Evolutionary conservation across 2,888 invertebrate genomes (phyloP), one percentile per base, ranked within the genome.

Genomic region (Venustoraphidia nigricollis): DNA sequence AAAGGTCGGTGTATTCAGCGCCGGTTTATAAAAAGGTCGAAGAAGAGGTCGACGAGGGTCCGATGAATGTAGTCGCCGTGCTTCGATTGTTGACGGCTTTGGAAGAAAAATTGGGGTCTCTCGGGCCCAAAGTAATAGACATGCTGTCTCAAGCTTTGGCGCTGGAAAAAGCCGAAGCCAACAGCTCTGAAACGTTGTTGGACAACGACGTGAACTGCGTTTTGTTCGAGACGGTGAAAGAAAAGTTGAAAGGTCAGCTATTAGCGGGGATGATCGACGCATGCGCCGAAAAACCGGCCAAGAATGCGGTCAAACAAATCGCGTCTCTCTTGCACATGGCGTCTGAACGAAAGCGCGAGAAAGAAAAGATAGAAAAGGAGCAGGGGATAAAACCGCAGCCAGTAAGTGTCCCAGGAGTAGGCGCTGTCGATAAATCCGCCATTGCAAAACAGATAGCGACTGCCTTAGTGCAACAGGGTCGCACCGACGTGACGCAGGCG

Each of bases 371-470:
- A 40, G 53, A 59, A 46, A 48, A 57, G 41, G 59, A 66, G 49
- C 45, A 60, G 4, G 62, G 61, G 39, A 52, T 59, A 2, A 64
- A 64, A 49, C 62, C 64, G n/a, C 67, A 68, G 53, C 69, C 66
- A 1, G 75, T 79, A 11, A 69, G 75, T 37, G 83, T 85, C 41
- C 79, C 81, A 2, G 82, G 82, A 35, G 74, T 82, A 44, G 86
- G 85, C 17, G 73, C 77, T 1, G 81, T 86, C 49, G 87, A 89
- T 60, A 83, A 86, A 56, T 79, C 81, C 34, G 77, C 84, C 46
- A 83, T 90, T 54, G 86, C 89, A 1, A 77, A 80, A 56, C 86
- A 88, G 63, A 81, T 90, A 64, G 87, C 90, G 0, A 81, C 79
- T 34, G 84, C 85, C 2, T 68, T 91, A 39, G 71, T 88, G 9